Base-by-base conservation (phyloP, 2,113 vertebrate species). In the Heliornis fulica region DNA sequence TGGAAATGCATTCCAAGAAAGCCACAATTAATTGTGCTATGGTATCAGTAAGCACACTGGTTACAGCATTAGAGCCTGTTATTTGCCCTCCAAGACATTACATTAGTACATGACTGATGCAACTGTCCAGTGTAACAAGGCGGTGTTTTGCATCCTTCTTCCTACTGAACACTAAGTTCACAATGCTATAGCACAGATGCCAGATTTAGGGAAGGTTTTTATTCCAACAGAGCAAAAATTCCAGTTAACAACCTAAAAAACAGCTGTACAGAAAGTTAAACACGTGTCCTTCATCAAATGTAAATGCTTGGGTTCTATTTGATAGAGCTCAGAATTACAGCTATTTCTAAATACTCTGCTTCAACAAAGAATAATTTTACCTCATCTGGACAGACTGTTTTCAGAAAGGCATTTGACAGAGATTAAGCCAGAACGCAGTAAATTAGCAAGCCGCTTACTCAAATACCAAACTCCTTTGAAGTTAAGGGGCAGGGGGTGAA, bases 361-460 rank as follows among this genome's bases (percentile, higher is more conserved):
- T 95, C 4, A 0, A 83, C 50, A 86, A 71, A 53, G 72, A 84
- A 2, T 94, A 91, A 89, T 95, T 96, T 92, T 95, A 89, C 90
- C 41, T 95, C 93, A 53, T 85, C 91, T 92, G 88, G 83, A 87
- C 79, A 78, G 68, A 51, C 82, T 91, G 96, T 90, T 94, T 96
- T 93, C 86, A 87, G 94, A 96, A 87, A 90, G 83, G 69, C 56
- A 93, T 94, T 93, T 0, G 0, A 85, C 77, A 59, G 18, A 81
- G 71, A 95, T 88, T 93, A 90, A 85, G 63, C 64, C 64, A 95
- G 71, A 96, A 94, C 28, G 60, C 68, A 78, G 86, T 68, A 94
- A 93, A 89, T 68, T 51, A 78, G 85, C 15, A 1, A 94, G 79
- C 34, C 4, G 4, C 46, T 94, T 92, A 88, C 4, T 3, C 54